phyloP scores from a whole-genome alignment of 92 coral and sea anemone species.

The Umimayanthus kanabou region DNA sequence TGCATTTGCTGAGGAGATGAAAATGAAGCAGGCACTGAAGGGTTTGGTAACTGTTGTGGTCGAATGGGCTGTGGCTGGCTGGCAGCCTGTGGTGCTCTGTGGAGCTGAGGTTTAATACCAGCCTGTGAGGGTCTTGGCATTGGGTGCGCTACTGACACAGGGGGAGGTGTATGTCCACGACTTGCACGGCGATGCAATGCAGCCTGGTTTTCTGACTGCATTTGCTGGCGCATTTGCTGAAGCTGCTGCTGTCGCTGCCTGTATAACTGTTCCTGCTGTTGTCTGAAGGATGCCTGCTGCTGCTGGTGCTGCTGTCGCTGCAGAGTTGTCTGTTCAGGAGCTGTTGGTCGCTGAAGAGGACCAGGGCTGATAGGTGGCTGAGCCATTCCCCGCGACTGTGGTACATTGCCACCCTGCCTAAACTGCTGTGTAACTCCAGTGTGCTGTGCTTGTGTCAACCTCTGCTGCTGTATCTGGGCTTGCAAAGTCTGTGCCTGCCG shows the following conservation, averaged over 20 bases:
- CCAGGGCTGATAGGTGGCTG: conserved; percentile 12
- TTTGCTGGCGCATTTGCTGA: conserved; percentile 46
- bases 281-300: conserved; percentile 37
- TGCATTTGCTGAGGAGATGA: conserved; percentile 7
- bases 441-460: conserved; percentile 27
- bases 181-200: conserved; percentile 38
- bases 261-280: conserved; percentile 41
- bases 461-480: conserved; percentile 35
- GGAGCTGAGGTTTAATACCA: conserved; percentile 5
- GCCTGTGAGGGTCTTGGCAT: conserved; percentile 14
- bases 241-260: conserved; percentile 43
- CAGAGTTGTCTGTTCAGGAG: conserved; percentile 23
- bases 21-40: neutral
- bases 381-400: conserved; percentile 6
- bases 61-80: conserved; percentile 7
- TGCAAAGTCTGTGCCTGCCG: conserved; percentile 37
- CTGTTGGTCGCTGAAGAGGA: conserved; percentile 23
- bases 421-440: conserved; percentile 13
- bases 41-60: conserved; percentile 17
- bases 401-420: conserved; percentile 23
- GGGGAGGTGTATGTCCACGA: conserved; percentile 35
- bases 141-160: conserved; percentile 1
- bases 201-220: conserved; percentile 40
- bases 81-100: conserved; percentile 12
- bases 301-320: conserved; percentile 35